Percentiles rank a stretch among this genome's conserved stretches.
Evolutionary conservation across 2,888 invertebrate species (phyloP).

Genomic region (Catocala fraxini): DNA sequence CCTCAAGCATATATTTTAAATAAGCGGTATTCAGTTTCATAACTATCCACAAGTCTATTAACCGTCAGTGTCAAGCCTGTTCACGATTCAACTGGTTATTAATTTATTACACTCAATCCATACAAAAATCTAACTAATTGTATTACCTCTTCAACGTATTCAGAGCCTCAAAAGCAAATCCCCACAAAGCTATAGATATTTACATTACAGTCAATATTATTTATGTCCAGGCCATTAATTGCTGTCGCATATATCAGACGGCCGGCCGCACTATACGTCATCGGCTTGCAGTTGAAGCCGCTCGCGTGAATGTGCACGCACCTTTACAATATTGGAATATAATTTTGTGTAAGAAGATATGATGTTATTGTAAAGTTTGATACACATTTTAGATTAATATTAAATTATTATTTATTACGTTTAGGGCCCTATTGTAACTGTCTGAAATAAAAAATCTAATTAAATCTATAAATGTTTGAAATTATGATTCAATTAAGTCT

Average conservation of each 20-base stretch:
- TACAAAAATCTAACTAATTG: constrained; percentile 29
- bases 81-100: constrained; percentile 1
- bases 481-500: too few species aligned
- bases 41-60: too few species aligned
- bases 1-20: too few species aligned
- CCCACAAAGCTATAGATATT: constrained; percentile 46
- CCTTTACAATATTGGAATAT: constrained; percentile 66
- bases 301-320: constrained; percentile 52
- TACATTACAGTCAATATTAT: constrained; percentile 61
- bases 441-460: too few species aligned
- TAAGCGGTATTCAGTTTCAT: too few species aligned
- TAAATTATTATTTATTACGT: not conserved
- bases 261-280: constrained; percentile 59
- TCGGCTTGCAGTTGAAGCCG: constrained; percentile 52
- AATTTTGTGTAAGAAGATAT: constrained; percentile 61
- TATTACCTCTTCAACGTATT: constrained; percentile 39
- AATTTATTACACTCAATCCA: constrained; percentile 10
- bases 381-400: not conserved
- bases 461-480: too few species aligned
- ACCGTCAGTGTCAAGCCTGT: too few species aligned
- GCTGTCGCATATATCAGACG: constrained; percentile 64
- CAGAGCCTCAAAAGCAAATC: constrained; percentile 32
- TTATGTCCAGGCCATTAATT: constrained; percentile 63
- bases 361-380: constrained; percentile 39
- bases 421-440: too few species aligned